Conservation (phyloP, 2,113 vertebrate species). For the Sylvicapra grimmia region DNA sequence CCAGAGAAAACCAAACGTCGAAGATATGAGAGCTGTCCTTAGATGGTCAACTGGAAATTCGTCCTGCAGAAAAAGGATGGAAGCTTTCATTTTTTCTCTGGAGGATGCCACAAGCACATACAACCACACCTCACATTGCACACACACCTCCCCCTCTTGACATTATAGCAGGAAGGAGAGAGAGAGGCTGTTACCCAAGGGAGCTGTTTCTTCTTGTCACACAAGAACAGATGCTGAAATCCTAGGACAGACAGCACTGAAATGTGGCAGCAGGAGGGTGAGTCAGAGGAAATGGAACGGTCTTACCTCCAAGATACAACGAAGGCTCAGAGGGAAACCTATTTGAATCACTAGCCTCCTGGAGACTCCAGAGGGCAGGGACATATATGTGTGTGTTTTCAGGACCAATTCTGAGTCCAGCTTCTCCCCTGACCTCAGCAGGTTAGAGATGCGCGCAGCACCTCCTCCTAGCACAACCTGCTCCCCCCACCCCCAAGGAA, state of each 20-base stretch:
- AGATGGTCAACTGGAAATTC: background rate
- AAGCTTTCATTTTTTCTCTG: background rate
- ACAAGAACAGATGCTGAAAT: conserved; percentile 52
- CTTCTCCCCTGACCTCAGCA: background rate
- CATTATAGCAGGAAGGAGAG: conserved; percentile 54
- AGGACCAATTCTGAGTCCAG: background rate
- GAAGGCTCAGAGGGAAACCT: background rate
- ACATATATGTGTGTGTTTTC: background rate
- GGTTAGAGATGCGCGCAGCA: background rate
- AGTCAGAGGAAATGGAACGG: conserved; percentile 27
- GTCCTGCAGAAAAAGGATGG: background rate
- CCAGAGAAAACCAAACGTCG: background rate
- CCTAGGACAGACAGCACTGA: conserved; percentile 33
- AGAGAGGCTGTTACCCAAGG: conserved; percentile 13
- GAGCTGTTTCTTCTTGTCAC: conserved; percentile 58
- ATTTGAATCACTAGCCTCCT: background rate
- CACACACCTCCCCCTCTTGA: conserved; percentile 50
- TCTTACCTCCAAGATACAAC: conserved; percentile 3
- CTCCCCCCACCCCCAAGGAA: background rate
- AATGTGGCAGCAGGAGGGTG: conserved; percentile 16
- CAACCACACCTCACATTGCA: background rate
- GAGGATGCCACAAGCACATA: background rate
- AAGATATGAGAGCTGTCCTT: background rate
- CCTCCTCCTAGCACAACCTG: background rate
- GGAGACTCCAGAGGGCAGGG: background rate